Percentiles rank a stretch among this genome's conserved stretches.
phyloP scores from a whole-genome alignment of 2,797 vertebrate species.

The Ctenosaura bakeri region DNA sequence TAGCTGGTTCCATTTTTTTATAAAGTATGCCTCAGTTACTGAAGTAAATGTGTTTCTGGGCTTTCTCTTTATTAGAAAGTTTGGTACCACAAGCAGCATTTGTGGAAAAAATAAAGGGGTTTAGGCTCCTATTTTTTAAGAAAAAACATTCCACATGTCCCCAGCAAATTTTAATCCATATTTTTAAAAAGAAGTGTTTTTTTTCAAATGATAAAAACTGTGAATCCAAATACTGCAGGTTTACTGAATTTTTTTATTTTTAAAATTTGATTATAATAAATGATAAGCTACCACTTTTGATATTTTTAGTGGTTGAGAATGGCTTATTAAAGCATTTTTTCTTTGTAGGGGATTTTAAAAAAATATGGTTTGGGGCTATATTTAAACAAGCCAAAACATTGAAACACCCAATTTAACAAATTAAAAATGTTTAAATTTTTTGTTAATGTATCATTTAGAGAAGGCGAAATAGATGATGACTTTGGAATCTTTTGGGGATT shows the following conservation, averaged over 20 bases:
- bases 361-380: constrained; percentile 94
- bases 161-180: no score
- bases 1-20: background rate
- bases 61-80: no score
- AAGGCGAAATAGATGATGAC: background rate
- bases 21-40: background rate
- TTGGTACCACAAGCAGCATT: no score
- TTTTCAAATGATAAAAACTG: background rate
- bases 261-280: background rate
- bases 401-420: constrained; percentile 97
- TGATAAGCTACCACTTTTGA: background rate
- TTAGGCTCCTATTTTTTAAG: no score
- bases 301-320: constrained; percentile 2
- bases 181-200: no score
- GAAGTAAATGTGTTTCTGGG: no score
- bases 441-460: background rate
- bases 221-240: background rate
- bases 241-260: background rate
- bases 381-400: constrained; percentile 89
- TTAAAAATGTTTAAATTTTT: constrained; percentile 30
- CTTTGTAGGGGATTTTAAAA: constrained; percentile 91
- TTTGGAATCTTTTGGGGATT: background rate
- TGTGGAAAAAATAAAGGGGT: no score
- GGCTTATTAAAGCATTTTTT: constrained; percentile 34
- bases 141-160: no score